Evolutionary conservation across 2,888 invertebrate genomes (phyloP), one percentile per base, ranked within the genome.

Genomic region (Dynastes maya): DNA sequence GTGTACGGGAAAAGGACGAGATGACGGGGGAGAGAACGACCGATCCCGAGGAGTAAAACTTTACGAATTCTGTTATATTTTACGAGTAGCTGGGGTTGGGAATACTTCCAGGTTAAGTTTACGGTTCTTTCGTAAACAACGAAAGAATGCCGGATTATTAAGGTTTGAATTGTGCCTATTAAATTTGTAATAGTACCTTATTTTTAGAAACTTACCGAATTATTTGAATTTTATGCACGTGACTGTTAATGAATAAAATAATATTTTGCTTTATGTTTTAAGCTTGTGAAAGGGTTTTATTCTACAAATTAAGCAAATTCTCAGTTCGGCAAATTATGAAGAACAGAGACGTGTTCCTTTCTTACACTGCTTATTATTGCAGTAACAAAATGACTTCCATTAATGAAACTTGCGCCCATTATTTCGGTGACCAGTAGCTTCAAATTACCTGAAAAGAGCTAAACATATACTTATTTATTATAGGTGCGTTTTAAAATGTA

Each of bases 1-100:
- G 63, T 74, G 22, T 27, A 45, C 45, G 27, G 55, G 45, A 61
- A 61, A 13, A 49, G 61, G 61, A 74, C 40, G 55, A 61, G 61
- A 61, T 49, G 72, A 29, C 49, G 61, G 63, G 27, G 61, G 22
- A 45, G 11, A 63, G 61, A 61, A 45, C 40, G 27, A 27, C 22
- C 61, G 72, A 74, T 74, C 61, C 45, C 63, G 29, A 74, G 45
- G 45, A 32, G 61, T 45, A 45, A 74, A 74, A 74, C 72, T 74
- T 74, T 58, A 74, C 58, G 58, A 74, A 74, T 74, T 61, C 72
- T 74, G 72, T 61, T 74, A 74, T 74, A 74, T 74, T 74, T 74
- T 74, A 74, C 61, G 72, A 74, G 61, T 61, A 13, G 72, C 40
- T 49, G 61, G 45, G 72, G 72, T 61, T 40, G 72, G 27, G 40